Conservation (phyloP, 1,140 invertebrate species). For the Ceratina japonica region DNA sequence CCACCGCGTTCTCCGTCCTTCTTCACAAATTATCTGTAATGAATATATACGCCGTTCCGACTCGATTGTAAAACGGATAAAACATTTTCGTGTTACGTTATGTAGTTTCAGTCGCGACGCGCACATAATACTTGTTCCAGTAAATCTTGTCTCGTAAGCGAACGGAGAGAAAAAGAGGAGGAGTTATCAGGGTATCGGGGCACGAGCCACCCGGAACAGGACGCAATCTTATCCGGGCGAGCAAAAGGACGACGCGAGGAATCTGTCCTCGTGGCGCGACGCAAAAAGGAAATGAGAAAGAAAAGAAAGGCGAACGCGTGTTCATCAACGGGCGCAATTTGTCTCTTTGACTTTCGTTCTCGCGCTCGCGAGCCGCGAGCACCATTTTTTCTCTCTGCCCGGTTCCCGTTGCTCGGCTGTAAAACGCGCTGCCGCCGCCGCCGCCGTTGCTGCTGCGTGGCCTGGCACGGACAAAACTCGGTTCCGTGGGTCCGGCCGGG, state of each 20-base stretch:
- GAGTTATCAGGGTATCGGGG: not conserved
- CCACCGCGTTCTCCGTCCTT: too few species aligned
- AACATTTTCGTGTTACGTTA: too few species aligned
- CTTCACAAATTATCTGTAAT: too few species aligned
- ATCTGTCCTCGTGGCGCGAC: not conserved
- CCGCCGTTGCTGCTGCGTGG: too few species aligned
- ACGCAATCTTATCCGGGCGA: slow-evolving; percentile 2
- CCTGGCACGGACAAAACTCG: slow-evolving; percentile 56
- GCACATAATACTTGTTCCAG: not conserved
- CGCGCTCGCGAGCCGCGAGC: slow-evolving; percentile 12
- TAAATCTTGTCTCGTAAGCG: slow-evolving; percentile 9
- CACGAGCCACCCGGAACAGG: not conserved
- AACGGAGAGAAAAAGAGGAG: not conserved
- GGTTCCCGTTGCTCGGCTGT: slow-evolving; percentile 18
- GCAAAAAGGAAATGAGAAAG: not conserved
- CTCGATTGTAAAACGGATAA: too few species aligned
- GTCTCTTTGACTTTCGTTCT: slow-evolving; percentile 41
- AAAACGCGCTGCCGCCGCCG: not conserved
- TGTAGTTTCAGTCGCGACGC: not conserved
- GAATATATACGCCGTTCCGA: too few species aligned
- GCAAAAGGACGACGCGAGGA: not conserved
- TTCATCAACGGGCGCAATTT: slow-evolving; percentile 21
- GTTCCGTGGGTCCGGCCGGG: slow-evolving; percentile 30
- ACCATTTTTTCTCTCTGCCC: not conserved
- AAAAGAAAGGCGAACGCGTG: slow-evolving; percentile 1